phyloP scores from a whole-genome alignment of 2,888 invertebrate genomes.

The Hymenopus coronatus region DNA sequence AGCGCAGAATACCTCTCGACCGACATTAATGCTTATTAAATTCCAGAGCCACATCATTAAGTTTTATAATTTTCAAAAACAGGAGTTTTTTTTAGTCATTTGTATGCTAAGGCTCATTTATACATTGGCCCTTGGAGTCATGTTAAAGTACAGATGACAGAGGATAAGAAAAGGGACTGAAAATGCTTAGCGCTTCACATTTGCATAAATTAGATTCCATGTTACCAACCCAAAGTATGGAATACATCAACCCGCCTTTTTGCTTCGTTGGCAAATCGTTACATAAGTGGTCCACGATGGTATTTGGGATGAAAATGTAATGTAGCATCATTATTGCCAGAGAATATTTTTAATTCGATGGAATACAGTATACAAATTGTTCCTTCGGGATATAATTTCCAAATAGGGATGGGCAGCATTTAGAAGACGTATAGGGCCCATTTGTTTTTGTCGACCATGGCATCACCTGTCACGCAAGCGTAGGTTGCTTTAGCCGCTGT shows the following conservation, averaged over 20 bases:
- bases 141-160: slow-evolving; percentile 1
- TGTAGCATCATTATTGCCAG: not conserved
- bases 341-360: too few species aligned
- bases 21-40: slow-evolving; percentile 14
- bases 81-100: slow-evolving; percentile 9
- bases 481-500: too few species aligned
- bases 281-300: not conserved
- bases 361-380: too few species aligned
- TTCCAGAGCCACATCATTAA: slow-evolving; percentile 1
- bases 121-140: not conserved
- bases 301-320: not conserved
- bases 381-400: too few species aligned
- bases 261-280: not conserved
- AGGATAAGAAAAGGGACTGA: slow-evolving; percentile 7
- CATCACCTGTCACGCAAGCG: too few species aligned
- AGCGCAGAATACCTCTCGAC: not conserved
- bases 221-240: not conserved
- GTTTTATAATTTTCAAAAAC: not conserved
- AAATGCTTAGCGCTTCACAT: slow-evolving; percentile 5
- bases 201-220: slow-evolving; percentile 5
- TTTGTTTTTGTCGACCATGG: too few species aligned
- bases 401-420: too few species aligned
- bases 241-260: not conserved
- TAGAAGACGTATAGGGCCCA: too few species aligned
- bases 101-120: slow-evolving; percentile 22